Base-by-base conservation (phyloP, 1,140 invertebrate species). In the Zophobas atratus region DNA sequence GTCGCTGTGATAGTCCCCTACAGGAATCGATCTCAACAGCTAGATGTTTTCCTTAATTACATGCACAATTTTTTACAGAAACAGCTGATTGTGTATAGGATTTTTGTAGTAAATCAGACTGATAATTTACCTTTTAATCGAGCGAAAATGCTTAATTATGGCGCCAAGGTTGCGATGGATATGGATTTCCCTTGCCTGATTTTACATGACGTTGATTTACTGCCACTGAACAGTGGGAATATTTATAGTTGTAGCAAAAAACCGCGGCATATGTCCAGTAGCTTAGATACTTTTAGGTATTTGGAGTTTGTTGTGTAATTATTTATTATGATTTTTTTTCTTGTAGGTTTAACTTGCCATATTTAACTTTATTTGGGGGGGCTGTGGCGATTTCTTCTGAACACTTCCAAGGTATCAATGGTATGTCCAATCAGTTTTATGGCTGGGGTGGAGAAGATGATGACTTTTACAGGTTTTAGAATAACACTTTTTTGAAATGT, bases 151-250 rank as follows among this genome's bases (percentile, higher is more conserved):
- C 93, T 99, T 82, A 99, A 99, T 86, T 93, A 97, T 79, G 98
- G 97, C 0, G 97, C 96, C 79, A 86, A 90, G 1, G 92, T 96
- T 83, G 95, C 96, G 0, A 90, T 92, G 41, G 90, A 90, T 74
- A 86, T 89, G 56, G 90, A 92, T 57, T 96, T 92, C 87, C 92
- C 95, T 35, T 99, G 98, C 84, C 92, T 98, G 57, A 93, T 99
- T 67, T 94, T 99, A 82, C 97, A 99, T 87, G 97, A 99, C 86
- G 95, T 99, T 51, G 97, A 99, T 88, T 87, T 99, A 32, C 89
- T 99, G 74, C 98, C 98, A 6, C 90, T 98, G 80, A 95, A 95
- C 87, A 91, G 92, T 73, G 91, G 93, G 1, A 98, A 99, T 88
- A 90, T 98, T 57, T 99, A 99, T 88, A 94, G 93, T 8, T 99